Base-by-base conservation (phyloP, 2,113 vertebrate genomes). In the Garra rufa region DNA sequence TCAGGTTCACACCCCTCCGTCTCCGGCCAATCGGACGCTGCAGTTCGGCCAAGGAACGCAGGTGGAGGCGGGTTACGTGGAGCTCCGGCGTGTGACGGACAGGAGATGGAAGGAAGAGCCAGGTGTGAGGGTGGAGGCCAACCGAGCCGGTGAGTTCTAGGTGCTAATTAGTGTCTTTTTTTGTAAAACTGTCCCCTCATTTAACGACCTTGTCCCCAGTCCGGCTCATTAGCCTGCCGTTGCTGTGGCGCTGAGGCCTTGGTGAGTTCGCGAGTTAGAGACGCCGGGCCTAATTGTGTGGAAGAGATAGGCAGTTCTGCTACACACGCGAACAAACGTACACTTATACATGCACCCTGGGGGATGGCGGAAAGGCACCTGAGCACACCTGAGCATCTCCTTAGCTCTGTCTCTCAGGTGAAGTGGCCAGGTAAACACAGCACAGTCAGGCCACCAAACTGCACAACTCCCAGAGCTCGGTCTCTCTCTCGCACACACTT, bases 151-250 rank as follows among this genome's bases (percentile, higher is more conserved):
- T 95, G 92, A 94, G 93, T 46, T 52, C 59, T 71, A 89, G 89
- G 90, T 88, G 90, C 76, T 94, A 94, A 94, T 94, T 93, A 93
- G 90, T 89, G 90, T 91, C 89, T 92, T 82, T 87, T 81, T 84
- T 59, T 76, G 50, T 55, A 67, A 80, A 80, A 80, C 85, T 87
- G 87, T 89, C 85, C 83, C 88, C 86, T 59, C 57, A 14, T 86
- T 88, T 83, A 90, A 85, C 86, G 43, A 65, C 85, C 87, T 80
- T 75, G 83, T 67, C 88, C 80, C 83, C 89, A 91, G 92, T 94
- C 92, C 90, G 88, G 91, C 93, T 95, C 93, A 94, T 95, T 95
- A 95, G 88, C 85, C 88, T 87, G 84, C 90, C 88, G 94, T 95
- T 95, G 94, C 94, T 92, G 93, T 91, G 87, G 93, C 90, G 87